Evolutionary conservation across 2,113 vertebrate species (phyloP).

Genomic region (Elephas maximus): DNA sequence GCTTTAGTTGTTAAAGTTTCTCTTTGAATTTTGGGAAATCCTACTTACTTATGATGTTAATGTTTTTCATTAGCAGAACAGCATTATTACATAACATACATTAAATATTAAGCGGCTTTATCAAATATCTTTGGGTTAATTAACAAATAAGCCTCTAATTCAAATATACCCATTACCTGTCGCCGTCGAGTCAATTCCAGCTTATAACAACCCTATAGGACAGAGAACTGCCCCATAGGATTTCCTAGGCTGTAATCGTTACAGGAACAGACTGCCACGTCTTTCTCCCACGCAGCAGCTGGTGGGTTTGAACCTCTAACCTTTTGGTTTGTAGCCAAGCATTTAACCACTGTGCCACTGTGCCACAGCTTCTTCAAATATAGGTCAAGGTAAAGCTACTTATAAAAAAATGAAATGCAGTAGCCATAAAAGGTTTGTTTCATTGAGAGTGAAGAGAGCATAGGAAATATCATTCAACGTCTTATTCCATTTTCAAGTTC

Average conservation of each 20-base stretch:
- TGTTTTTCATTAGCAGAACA: constrained; percentile 33
- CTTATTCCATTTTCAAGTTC: neutral
- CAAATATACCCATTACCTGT: neutral
- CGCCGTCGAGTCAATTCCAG: too few species aligned
- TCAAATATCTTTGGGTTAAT: neutral
- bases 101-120: neutral
- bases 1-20: neutral
- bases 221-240: too few species aligned
- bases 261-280: too few species aligned
- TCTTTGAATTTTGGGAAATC: neutral
- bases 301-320: too few species aligned
- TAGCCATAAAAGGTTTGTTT: neutral
- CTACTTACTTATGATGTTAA: neutral
- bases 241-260: too few species aligned
- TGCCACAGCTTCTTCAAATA: too few species aligned
- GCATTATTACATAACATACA: neutral
- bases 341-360: too few species aligned
- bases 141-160: neutral
- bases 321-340: too few species aligned
- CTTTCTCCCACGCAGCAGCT: too few species aligned
- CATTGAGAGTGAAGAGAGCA: neutral
- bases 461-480: neutral
- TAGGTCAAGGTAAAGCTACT: neutral
- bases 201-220: too few species aligned
- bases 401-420: neutral